Evolutionary conservation across 1,140 invertebrate genomes (phyloP).

Genomic region (Panulirus ornatus): DNA sequence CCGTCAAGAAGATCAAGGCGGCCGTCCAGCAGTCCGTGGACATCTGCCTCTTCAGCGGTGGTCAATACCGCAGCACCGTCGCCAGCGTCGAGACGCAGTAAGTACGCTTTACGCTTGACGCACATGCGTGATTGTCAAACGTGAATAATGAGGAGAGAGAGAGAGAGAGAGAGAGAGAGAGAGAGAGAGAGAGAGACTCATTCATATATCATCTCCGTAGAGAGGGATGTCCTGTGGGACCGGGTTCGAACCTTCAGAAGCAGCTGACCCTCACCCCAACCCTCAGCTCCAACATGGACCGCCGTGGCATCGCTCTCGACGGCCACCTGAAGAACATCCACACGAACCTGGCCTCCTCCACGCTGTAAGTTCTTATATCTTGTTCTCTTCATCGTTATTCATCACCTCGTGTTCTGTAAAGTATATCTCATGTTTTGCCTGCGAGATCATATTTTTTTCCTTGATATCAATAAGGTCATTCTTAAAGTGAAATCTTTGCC

Average conservation of each 20-base stretch:
- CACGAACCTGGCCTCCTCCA: slow-evolving; percentile 86
- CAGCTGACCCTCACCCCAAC: slow-evolving; percentile 75
- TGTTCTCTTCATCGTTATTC: too few species aligned
- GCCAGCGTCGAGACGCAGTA: slow-evolving; percentile 90
- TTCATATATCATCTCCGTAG: too few species aligned
- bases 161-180: too few species aligned
- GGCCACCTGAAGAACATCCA: slow-evolving; percentile 93
- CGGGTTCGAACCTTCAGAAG: slow-evolving; percentile 75
- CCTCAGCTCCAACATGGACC: slow-evolving; percentile 88
- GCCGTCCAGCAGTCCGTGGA: slow-evolving; percentile 96
- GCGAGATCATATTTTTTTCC: too few species aligned
- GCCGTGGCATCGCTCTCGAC: slow-evolving; percentile 96
- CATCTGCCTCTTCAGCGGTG: slow-evolving; percentile 98
- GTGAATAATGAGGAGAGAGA: too few species aligned
- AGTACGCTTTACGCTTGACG: too few species aligned
- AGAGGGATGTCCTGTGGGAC: slow-evolving; percentile 76
- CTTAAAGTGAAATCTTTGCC: too few species aligned
- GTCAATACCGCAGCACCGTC: slow-evolving; percentile 96
- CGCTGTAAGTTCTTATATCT: slow-evolving; percentile 56
- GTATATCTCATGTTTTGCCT: too few species aligned
- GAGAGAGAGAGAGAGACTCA: too few species aligned
- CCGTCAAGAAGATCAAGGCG: slow-evolving; percentile 97
- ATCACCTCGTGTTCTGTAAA: too few species aligned
- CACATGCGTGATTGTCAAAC: too few species aligned
- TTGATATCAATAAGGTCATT: too few species aligned